Evolutionary conservation across 2,113 vertebrate genomes (phyloP), one percentile per base, ranked within the genome.

Genomic region (Oncorhynchus tshawytscha): DNA sequence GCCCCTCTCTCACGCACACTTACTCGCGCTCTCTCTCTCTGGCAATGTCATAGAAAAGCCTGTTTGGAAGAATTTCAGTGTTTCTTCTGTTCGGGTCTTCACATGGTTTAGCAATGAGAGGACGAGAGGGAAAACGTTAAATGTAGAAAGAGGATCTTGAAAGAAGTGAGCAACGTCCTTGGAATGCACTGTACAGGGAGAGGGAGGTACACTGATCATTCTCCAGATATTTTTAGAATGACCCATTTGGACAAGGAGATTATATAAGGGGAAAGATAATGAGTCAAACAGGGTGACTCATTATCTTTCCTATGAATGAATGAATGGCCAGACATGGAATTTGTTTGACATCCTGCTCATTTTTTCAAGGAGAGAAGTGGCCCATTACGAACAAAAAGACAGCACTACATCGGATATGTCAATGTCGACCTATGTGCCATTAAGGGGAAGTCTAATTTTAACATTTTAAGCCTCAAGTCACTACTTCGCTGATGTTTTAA

Each of bases 161-260:
- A 60, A 25, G 9, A 48, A 25, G 16, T 57, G 65, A 54, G 51
- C 18, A 62, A 69, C 72, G 22, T 49, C 62, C 7, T 62, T 3
- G 20, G 57, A 76, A 60, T 20, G 67, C 2, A 62, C 59, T 34
- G 8, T 39, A 22, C 8, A 81, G 76, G 81, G 39, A 64, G 45
- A 74, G 45, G 76, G 25, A 69, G 29, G 34, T 72, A 31, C 31
- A 51, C 73, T 76, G 75, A 82, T 80, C 75, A 77, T 48, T 78
- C 70, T 72, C 72, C 78, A 80, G 3, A 29, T 80, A 66, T 1
- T 78, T 78, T 78, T 45, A 60, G 73, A 67, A 69, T 72, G 64
- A 75, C 60, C 8, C 65, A 18, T 54, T 54, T 15, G 15, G 49
- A 54, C 3, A 15, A 54, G 9, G 51, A 77, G 16, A 82, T 8